phyloP scores from a whole-genome alignment of 2,113 vertebrate species.

The Heterocephalus glaber region DNA sequence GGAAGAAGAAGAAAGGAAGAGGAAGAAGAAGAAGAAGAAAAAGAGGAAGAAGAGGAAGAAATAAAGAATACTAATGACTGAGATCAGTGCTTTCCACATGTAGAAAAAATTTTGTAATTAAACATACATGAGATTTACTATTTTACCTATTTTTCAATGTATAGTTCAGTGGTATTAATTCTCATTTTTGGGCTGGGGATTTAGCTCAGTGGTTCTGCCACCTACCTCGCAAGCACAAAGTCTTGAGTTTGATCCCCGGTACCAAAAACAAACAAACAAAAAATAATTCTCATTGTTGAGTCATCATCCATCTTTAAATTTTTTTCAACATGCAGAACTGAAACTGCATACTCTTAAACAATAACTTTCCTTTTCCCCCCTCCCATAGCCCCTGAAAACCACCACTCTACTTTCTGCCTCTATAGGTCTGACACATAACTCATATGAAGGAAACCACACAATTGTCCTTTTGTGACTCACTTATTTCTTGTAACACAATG shows the following conservation, averaged over 20 bases:
- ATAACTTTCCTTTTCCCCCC: neutral
- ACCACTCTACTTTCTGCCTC: neutral
- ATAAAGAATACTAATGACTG: neutral
- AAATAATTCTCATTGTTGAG: conserved; percentile 14
- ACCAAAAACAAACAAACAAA: no score
- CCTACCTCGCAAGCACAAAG: no score
- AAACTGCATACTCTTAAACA: neutral
- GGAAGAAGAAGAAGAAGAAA: neutral
- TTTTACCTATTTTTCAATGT: neutral
- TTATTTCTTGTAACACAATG: neutral
- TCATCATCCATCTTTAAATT: neutral
- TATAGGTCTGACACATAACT: neutral
- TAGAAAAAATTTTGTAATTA: neutral
- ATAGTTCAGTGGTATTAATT: neutral
- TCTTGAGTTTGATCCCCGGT: no score
- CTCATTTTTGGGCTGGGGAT: no score
- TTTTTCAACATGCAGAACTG: neutral
- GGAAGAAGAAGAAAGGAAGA: no score
- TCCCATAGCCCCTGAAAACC: neutral
- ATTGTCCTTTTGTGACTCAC: neutral
- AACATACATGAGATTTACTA: neutral
- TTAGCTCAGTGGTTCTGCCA: no score
- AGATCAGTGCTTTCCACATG: neutral
- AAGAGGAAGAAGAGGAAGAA: neutral
- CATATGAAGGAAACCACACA: neutral